Base-by-base conservation (phyloP, 2,113 vertebrate species). In the Gulo gulo region DNA sequence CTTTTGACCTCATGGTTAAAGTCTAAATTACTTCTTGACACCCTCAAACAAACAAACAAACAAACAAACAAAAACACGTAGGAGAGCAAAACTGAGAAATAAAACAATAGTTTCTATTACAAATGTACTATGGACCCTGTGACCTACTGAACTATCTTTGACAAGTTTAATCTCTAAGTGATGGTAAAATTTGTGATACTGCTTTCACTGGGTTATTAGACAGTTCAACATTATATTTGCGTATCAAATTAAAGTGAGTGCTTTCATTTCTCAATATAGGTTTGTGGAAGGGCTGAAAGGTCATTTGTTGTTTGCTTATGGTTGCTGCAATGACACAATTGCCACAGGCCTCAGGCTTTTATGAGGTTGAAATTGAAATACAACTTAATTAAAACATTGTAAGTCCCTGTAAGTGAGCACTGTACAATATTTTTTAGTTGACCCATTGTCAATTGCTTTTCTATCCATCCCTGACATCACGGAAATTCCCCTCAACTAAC, bases 1-100 rank as follows among this genome's bases (percentile, higher is more conserved):
- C 67, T 23, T 85, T 97, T 94, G 67, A 76, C 50, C 74, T 96
- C 7, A 76, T 47, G 29, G 59, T 91, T 63, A 90, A 96, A 91
- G 57, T 78, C 20, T 50, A 94, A 85, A 91, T 96, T 76, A 74
- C 31, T 95, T 90, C 47, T 86, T 88, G 39, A 84, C 79, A 71
- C 50, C 34, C 45, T 82, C 24, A 39, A 63, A 69, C 78, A 74
- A n/a, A 67, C 4, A 67, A n/a, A 69, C 4, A 67, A n/a, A 69
- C 15, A 69, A 69, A n/a, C 8, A n/a, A 69, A 20, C 15, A 69
- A 69, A 69, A 67, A 21, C 1, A 61, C 59, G 26, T 61, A 61
- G 24, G 59, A 12, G 24, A 61, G 59, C 59, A 61, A 61, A 61
- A 61, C 24, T 61, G 59, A 61, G 59, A 61, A 61, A 61, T 24